phyloP scores from a whole-genome alignment of 2,888 invertebrate genomes.

The Drosophila merina region DNA sequence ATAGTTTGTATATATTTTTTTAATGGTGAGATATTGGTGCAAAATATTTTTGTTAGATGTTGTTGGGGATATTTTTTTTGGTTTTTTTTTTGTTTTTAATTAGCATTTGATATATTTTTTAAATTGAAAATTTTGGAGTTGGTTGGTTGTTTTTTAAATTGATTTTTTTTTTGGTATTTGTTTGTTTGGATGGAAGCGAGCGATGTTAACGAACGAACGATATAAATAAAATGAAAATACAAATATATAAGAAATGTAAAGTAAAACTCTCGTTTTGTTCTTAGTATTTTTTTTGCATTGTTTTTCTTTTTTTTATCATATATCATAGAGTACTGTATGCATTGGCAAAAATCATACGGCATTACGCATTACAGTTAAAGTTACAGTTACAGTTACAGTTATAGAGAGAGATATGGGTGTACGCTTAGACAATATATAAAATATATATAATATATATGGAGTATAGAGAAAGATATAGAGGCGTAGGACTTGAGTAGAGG shows the following conservation, averaged over 20 bases:
- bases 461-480: slow-evolving; percentile 8
- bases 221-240: slow-evolving; percentile 83
- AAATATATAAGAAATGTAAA: slow-evolving; percentile 83
- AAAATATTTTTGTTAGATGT: slow-evolving; percentile 37
- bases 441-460: slow-evolving; percentile 17
- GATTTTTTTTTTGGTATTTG: slow-evolving; percentile 65
- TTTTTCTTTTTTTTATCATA: slow-evolving; percentile 26
- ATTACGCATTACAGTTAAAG: slow-evolving; percentile 40
- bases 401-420: slow-evolving; percentile 43
- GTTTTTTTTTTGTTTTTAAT: slow-evolving; percentile 55
- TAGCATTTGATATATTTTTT: slow-evolving; percentile 49
- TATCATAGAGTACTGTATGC: slow-evolving; percentile 40
- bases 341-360: slow-evolving; percentile 46
- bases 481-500: slow-evolving; percentile 42
- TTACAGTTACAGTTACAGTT: slow-evolving; percentile 43
- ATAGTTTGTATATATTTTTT: slow-evolving; percentile 36
- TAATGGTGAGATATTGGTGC: slow-evolving; percentile 37
- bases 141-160: slow-evolving; percentile 58
- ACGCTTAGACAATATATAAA: slow-evolving; percentile 32
- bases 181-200: slow-evolving; percentile 80
- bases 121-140: slow-evolving; percentile 40
- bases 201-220: slow-evolving; percentile 81
- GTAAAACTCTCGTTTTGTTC: slow-evolving; percentile 74
- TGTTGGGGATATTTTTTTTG: slow-evolving; percentile 48
- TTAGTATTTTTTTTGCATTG: slow-evolving; percentile 49